phyloP scores from a whole-genome alignment of 2,113 vertebrate species.

The Nymphicus hollandicus region DNA sequence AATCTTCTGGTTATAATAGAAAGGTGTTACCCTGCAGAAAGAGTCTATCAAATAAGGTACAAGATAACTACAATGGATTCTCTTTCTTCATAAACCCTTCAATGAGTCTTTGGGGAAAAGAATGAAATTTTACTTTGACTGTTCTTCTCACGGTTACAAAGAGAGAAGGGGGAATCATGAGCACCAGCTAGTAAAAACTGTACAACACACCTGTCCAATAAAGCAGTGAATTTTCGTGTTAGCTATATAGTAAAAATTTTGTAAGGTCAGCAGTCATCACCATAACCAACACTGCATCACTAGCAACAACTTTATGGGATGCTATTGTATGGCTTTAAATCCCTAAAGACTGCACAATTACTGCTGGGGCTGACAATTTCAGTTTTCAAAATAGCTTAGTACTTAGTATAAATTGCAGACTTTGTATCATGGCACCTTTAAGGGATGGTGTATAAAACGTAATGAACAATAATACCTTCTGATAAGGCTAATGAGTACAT shows the following conservation, averaged over 20 bases:
- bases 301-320: neutral
- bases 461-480: neutral
- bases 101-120: neutral
- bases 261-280: neutral
- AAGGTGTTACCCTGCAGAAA: constrained; percentile 25
- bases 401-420: neutral
- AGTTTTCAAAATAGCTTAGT: neutral
- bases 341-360: neutral
- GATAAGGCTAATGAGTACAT: neutral
- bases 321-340: neutral
- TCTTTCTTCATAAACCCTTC: constrained; percentile 26
- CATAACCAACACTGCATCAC: neutral
- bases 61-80: constrained; percentile 12
- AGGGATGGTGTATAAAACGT: neutral
- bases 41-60: constrained; percentile 21
- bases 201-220: neutral
- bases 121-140: constrained; percentile 11
- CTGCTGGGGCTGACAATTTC: neutral
- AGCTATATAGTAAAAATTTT: neutral
- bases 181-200: neutral
- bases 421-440: neutral
- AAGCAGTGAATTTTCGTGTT: neutral
- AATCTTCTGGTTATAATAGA: constrained; percentile 26
- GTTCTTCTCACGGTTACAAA: neutral
- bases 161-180: neutral